Evolutionary conservation across 2,113 vertebrate species (phyloP), one percentile per base, ranked within the genome.

Genomic region (Telmatochromis sp.): DNA sequence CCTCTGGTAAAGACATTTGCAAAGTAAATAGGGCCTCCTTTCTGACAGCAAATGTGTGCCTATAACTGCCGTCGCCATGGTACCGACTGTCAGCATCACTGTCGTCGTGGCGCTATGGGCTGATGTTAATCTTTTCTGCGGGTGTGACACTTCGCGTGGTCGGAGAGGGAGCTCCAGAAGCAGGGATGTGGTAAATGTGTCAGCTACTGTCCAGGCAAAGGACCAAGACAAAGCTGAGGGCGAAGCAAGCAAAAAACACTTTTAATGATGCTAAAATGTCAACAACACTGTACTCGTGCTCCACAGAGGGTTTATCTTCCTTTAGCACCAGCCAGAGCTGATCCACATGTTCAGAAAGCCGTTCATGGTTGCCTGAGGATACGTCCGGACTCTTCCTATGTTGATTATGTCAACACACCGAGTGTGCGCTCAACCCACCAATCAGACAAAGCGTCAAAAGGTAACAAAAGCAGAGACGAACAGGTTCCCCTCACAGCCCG

Each of bases 21-120:
- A 90, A 93, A 93, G 87, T 91, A 93, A 95, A 95, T 90, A 92
- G 80, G 63, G 81, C 82, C 83, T 91, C 60, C 23, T 60, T 75
- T 80, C 89, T 86, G 80, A 87, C 87, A 85, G 85, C 88, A 89
- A 88, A 85, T 84, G 80, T 81, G 63, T 6, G 84, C 65, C 78
- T 84, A 9, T 37, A 70, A 85, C 73, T 85, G 80, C 75, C 26
- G 89, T 92, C 58, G 17, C 92, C 85, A 87, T 87, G 81, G 92
- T 5, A 35, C 37, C 9, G 57, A 37, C 84, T 85, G 88, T 90
- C 89, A 88, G 84, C 75, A 54, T 93, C 81, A 8, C 81, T 92
- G 91, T 93, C 87, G 73, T 91, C 84, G 85, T 92, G 84, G 89
- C 87, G 78, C 49, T 57, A 55, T n/a, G 85, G 86, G 81, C 84